Evolutionary conservation across 1,140 invertebrate genomes (phyloP).

Genomic region (Dendroctonus ponderosae): DNA sequence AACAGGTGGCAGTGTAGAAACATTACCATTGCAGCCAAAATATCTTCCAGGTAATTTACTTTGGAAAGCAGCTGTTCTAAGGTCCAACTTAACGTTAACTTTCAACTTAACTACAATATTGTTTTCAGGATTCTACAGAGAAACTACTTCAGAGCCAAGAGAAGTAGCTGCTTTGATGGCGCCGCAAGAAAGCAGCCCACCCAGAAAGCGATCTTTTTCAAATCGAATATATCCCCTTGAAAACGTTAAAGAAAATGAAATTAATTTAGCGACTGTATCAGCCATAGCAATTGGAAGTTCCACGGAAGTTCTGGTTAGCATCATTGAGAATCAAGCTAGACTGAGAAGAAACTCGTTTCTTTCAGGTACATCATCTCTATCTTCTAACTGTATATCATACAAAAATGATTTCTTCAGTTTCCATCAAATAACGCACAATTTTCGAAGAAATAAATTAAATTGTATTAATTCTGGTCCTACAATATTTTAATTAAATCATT

Average conservation of each 20-base stretch:
- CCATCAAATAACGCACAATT: too few relatives aligned
- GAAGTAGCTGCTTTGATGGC: conserved; percentile 30
- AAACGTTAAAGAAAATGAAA: conserved; percentile 33
- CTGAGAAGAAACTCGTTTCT: conserved; percentile 42
- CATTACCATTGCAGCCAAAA: conserved; percentile 65
- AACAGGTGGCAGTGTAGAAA: conserved; percentile 63
- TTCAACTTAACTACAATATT: neutral
- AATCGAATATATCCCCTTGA: conserved; percentile 25
- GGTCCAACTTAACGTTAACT: conserved; percentile 1
- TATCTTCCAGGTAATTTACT: conserved; percentile 50
- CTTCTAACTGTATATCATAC: too few relatives aligned
- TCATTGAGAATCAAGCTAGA: conserved; percentile 44
- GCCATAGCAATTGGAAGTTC: conserved; percentile 46
- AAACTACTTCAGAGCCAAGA: conserved; percentile 43
- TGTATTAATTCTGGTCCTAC: too few relatives aligned
- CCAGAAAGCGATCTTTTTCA: conserved; percentile 27
- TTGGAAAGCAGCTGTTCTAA: neutral
- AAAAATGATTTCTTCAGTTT: too few relatives aligned
- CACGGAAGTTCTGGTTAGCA: conserved; percentile 45
- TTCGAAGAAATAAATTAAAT: too few relatives aligned
- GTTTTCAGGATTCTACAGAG: conserved; percentile 41
- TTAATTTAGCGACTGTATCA: conserved; percentile 38
- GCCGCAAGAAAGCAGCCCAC: conserved; percentile 17
- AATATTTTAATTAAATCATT: too few relatives aligned
- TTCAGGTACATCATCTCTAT: conserved; percentile 28